Percentiles rank a stretch among this genome's conserved stretches.
These are phyloP conservation scores for Andrena fulva DNA, from an alignment of 2,888 invertebrate species.

Conservation along the genomic window DNA sequence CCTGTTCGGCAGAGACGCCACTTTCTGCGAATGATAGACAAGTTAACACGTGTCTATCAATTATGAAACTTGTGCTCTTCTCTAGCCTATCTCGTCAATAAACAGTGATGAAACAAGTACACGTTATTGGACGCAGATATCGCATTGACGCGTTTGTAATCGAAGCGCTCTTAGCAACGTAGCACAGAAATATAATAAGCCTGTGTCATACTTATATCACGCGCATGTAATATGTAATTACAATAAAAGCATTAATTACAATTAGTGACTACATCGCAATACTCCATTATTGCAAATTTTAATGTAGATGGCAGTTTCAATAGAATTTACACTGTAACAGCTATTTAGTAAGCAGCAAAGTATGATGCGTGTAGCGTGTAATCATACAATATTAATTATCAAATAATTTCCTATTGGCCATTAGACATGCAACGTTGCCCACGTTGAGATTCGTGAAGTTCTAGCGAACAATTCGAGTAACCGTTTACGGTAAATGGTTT, in stretches of 20 bases:
- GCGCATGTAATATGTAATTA: too few relatives aligned
- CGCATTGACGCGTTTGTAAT: not conserved
- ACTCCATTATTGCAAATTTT: not conserved
- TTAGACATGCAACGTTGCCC: not conserved
- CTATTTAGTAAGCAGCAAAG: not conserved
- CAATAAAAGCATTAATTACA: too few relatives aligned
- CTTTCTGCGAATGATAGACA: constrained; percentile 75
- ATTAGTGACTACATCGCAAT: not conserved
- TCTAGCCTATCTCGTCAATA: not conserved
- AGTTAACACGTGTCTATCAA: constrained; percentile 59
- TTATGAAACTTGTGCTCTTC: constrained; percentile 18
- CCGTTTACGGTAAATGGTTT: not conserved
- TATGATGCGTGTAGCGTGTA: not conserved
- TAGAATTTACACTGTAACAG: not conserved
- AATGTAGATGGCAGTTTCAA: not conserved
- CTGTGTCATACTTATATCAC: too few relatives aligned
- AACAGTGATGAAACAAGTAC: not conserved
- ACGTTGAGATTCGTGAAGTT: not conserved
- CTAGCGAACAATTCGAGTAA: not conserved
- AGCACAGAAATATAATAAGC: not conserved
- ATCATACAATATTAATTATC: not conserved
- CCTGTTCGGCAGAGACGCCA: constrained; percentile 68
- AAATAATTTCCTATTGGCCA: not conserved
- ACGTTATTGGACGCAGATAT: not conserved
- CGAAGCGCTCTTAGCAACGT: not conserved